Evolutionary conservation across 2,113 vertebrate species (phyloP).

Genomic region (Pachypanchax playfairii): DNA sequence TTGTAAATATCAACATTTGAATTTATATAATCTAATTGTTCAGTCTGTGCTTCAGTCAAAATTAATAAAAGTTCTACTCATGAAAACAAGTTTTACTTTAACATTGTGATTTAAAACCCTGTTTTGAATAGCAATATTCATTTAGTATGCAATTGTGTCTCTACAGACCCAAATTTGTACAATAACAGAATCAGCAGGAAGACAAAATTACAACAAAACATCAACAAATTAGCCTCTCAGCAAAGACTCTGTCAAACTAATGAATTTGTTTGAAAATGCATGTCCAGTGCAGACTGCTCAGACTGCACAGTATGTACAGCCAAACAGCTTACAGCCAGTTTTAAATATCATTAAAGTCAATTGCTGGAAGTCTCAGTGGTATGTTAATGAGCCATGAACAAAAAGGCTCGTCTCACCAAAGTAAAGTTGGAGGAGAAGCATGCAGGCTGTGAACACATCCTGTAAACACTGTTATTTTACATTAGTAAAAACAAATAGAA

Average conservation of each 20-base stretch:
- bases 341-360: conserved; percentile 51
- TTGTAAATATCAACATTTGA: background rate
- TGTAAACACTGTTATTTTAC: conserved; percentile 33
- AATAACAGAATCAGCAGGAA: conserved; percentile 34
- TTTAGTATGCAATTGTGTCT: conserved; percentile 47
- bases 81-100: conserved; percentile 9
- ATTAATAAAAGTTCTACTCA: background rate
- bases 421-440: conserved; percentile 22
- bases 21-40: background rate
- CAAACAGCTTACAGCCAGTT: conserved; percentile 35
- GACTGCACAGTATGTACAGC: conserved; percentile 29
- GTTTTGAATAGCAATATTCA: conserved; percentile 43
- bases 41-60: background rate
- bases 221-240: conserved; percentile 42
- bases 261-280: conserved; percentile 35
- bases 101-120: conserved; percentile 16
- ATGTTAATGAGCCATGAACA: conserved; percentile 51
- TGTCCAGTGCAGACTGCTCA: conserved; percentile 22
- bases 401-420: conserved; percentile 24
- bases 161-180: conserved; percentile 30
- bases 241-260: conserved; percentile 44
- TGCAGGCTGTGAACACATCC: conserved; percentile 12
- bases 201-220: conserved; percentile 39
- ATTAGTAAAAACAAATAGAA: conserved; percentile 32
- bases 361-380: conserved; percentile 33